These are phyloP conservation scores for Phalloptychus januarius DNA, from an alignment of 2,797 vertebrate species.

Conservation along the genomic window DNA sequence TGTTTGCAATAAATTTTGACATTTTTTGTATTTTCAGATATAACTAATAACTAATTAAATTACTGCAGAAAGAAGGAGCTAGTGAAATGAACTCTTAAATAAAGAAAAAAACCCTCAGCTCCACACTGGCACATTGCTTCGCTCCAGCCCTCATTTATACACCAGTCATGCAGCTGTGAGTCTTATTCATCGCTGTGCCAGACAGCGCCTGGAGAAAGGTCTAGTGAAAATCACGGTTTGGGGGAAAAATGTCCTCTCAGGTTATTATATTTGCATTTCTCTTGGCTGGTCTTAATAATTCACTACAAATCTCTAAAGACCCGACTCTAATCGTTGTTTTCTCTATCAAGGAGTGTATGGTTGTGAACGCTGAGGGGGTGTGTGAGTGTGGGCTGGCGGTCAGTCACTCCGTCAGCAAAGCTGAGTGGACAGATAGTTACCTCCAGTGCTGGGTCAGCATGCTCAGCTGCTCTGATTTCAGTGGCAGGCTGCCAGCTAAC, in stretches of 20 bases:
- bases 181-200: conserved; percentile 21
- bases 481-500: conserved; percentile 48
- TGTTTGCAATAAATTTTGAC: not conserved
- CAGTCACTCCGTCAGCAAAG: conserved; percentile 38
- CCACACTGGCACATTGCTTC: not conserved
- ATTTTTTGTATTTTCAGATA: conserved; percentile 1
- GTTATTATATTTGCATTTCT: conserved; percentile 45
- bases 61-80: not conserved
- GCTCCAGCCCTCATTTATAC: conserved; percentile 20
- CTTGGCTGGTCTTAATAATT: conserved; percentile 19
- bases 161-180: conserved; percentile 24
- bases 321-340: conserved; percentile 23
- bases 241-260: conserved; percentile 21
- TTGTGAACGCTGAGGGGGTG: conserved; percentile 21
- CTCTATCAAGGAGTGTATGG: conserved; percentile 16
- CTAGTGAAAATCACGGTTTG: conserved; percentile 25
- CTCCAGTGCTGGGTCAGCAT: conserved; percentile 65
- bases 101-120: not conserved
- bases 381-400: conserved; percentile 29
- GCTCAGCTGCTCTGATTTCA: conserved; percentile 60
- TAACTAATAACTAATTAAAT: conserved; percentile 2
- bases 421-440: conserved; percentile 68
- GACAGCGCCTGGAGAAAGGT: conserved; percentile 31
- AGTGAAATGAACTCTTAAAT: not conserved
- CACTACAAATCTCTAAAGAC: conserved; percentile 13